A percentile compares a stretch with the other conserved stretches of the same genome.
phyloP scores from a whole-genome alignment of 2,888 invertebrate species.

The Tillus elongatus region DNA sequence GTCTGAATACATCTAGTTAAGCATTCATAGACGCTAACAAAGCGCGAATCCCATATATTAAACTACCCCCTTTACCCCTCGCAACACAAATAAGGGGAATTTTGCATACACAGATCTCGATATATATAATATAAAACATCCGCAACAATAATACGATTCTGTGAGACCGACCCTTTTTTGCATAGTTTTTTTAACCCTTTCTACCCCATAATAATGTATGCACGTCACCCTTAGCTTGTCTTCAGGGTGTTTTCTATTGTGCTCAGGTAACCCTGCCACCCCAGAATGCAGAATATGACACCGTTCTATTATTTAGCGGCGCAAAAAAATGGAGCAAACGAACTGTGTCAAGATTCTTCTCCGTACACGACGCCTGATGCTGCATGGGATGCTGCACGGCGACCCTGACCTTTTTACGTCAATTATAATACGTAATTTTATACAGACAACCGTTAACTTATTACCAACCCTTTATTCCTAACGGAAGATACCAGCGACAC shows the following conservation, averaged over 20 bases:
- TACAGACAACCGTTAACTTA: constrained; percentile 18
- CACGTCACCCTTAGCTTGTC: constrained; percentile 39
- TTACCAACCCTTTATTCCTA: constrained; percentile 2
- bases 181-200: constrained; percentile 42
- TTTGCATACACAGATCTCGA: no score
- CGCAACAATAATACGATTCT: constrained; percentile 29
- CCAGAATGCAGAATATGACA: constrained; percentile 43
- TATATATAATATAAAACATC: constrained; percentile 35
- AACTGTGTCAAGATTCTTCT: constrained; percentile 43
- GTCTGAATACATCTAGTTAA: constrained; percentile 44
- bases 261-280: constrained; percentile 41
- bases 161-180: constrained; percentile 42
- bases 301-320: constrained; percentile 39
- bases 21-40: constrained; percentile 41
- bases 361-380: constrained; percentile 19
- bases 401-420: constrained; percentile 31
- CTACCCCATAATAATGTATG: constrained; percentile 41
- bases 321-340: constrained; percentile 42
- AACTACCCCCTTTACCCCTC: constrained; percentile 26
- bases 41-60: constrained; percentile 40
- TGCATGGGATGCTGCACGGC: constrained; percentile 10
- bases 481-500: neutral
- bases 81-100: constrained; percentile 30
- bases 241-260: constrained; percentile 44
- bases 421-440: constrained; percentile 30